Percentiles rank a stretch among this genome's conserved stretches.
Evolutionary conservation across 2,797 vertebrate genomes (phyloP).

Genomic region (Sus cebifrons): DNA sequence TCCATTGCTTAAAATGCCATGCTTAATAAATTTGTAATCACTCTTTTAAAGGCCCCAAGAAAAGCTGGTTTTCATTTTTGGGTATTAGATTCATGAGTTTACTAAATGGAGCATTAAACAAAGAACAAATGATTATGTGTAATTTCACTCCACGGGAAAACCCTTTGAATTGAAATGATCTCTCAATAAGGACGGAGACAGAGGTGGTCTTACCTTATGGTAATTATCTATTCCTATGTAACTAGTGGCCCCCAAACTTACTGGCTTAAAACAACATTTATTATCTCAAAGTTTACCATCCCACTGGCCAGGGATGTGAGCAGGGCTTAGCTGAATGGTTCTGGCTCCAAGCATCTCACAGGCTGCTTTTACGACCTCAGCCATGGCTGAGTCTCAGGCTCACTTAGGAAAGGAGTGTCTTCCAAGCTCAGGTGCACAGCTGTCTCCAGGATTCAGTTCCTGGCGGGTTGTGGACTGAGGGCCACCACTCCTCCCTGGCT

Average conservation of each 20-base stretch:
- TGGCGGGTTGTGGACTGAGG: too few relatives aligned
- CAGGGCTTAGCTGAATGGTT: background rate
- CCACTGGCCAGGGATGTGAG: background rate
- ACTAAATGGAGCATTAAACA: conserved; percentile 71
- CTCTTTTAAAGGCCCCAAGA: conserved; percentile 46
- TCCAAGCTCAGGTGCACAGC: background rate
- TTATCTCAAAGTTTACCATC: background rate
- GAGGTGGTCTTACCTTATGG: background rate
- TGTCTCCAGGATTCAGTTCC: background rate
- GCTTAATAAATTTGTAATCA: conserved; percentile 64
- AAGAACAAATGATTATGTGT: conserved; percentile 35
- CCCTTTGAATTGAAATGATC: background rate
- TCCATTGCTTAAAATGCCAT: conserved; percentile 45
- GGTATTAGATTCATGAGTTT: conserved; percentile 57
- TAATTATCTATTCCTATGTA: background rate
- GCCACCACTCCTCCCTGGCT: background rate
- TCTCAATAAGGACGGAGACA: background rate
- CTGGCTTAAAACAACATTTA: background rate
- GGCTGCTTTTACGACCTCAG: background rate
- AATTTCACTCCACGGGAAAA: background rate
- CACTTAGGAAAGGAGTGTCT: background rate
- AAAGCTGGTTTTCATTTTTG: conserved; percentile 49
- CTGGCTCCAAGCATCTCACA: background rate
- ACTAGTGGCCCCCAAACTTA: background rate
- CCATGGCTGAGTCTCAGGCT: background rate